These are phyloP conservation scores for Epicampocera succincta DNA, from an alignment of 2,888 invertebrate genomes.

Conservation along the genomic window DNA sequence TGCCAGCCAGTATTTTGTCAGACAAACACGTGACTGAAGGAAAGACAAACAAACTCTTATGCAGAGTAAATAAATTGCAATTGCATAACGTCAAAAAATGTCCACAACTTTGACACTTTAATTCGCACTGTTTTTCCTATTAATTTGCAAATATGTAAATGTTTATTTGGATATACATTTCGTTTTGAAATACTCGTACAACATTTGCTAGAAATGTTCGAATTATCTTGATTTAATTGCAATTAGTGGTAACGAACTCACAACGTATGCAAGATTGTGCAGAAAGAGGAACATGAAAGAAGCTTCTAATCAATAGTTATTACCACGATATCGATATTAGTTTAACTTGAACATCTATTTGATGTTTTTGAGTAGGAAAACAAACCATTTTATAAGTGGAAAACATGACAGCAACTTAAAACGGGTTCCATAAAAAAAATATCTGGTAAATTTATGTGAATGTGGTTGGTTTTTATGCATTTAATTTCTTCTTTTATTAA, in stretches of 20 bases:
- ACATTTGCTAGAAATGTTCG: background rate
- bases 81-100: conserved; percentile 14
- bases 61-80: conserved; percentile 36
- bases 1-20: background rate
- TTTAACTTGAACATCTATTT: background rate
- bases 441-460: conserved; percentile 34
- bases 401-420: conserved; percentile 59
- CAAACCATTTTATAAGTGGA: background rate
- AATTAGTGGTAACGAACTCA: background rate
- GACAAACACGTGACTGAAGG: conserved; percentile 22
- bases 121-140: too few relatives aligned
- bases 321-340: background rate
- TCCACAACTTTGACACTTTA: background rate
- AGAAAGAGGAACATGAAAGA: background rate
- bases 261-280: background rate
- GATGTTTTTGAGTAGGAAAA: background rate
- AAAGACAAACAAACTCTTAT: conserved; percentile 25
- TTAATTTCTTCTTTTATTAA: conserved; percentile 25
- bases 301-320: conserved; percentile 11
- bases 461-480: background rate
- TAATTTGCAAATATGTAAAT: too few relatives aligned
- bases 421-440: conserved; percentile 31
- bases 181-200: too few relatives aligned
- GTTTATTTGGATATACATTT: too few relatives aligned
- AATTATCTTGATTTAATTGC: background rate